Percentiles rank a stretch among this genome's conserved stretches.
Conservation (phyloP, 2,797 vertebrate genomes). For the Pseudotriccus pelzelni region DNA sequence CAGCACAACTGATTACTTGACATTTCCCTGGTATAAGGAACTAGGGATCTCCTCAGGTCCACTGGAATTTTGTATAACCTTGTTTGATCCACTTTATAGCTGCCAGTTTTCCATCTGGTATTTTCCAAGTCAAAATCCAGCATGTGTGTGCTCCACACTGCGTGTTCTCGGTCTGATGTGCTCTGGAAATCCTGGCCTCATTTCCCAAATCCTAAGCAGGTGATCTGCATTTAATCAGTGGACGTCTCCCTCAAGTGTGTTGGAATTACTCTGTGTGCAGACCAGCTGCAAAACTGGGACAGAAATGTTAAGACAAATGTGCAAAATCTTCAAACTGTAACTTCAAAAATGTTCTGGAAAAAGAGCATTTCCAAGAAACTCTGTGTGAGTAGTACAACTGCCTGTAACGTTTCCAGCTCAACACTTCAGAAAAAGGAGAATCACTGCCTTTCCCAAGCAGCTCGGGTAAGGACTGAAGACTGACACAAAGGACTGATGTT, state of each 20-base stretch:
- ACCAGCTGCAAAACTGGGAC: background rate
- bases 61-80: background rate
- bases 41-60: background rate
- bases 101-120: conserved; percentile 1
- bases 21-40: background rate
- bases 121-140: background rate
- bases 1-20: background rate
- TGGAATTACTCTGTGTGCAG: background rate
- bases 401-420: background rate
- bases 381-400: background rate
- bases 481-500: background rate
- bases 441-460: background rate
- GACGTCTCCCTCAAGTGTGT: background rate
- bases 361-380: background rate
- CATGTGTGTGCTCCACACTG: background rate
- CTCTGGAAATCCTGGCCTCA: conserved; percentile 30
- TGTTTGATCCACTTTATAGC: background rate
- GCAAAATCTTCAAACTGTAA: background rate
- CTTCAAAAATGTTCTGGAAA: background rate
- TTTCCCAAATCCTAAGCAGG: conserved; percentile 20
- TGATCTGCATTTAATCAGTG: background rate
- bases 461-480: background rate
- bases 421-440: background rate
- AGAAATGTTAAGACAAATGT: background rate
- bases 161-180: background rate